A percentile compares a stretch with the other conserved stretches of the same genome.
Conservation (phyloP, 2,888 invertebrate genomes). For the Thereva unica region DNA sequence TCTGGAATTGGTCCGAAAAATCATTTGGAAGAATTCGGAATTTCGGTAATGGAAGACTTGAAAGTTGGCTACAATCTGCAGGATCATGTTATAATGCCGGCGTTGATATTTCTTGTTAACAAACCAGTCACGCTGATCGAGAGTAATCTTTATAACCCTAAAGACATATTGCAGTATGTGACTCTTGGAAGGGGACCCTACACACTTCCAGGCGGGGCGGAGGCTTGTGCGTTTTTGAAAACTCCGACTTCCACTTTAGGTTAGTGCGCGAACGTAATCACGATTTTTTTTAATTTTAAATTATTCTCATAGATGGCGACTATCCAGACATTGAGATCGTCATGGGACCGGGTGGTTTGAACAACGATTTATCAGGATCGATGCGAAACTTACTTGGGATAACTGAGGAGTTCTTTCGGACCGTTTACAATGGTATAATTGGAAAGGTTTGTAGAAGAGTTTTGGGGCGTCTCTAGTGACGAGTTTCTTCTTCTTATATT, state of each 20-base stretch:
- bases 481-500: background rate
- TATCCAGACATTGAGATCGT: conserved; percentile 82
- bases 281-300: background rate
- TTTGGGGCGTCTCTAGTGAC: no score
- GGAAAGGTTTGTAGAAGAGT: conserved; percentile 44
- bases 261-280: conserved; percentile 41
- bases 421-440: conserved; percentile 53
- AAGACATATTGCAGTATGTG: conserved; percentile 66
- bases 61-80: conserved; percentile 82
- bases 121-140: conserved; percentile 70
- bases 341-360: conserved; percentile 75
- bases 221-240: conserved; percentile 74
- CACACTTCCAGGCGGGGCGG: conserved; percentile 77
- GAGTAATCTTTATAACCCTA: conserved; percentile 61
- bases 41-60: conserved; percentile 68
- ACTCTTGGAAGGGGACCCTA: conserved; percentile 69
- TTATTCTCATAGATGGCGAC: conserved; percentile 51
- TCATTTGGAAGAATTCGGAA: conserved; percentile 64
- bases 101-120: conserved; percentile 73
- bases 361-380: conserved; percentile 72
- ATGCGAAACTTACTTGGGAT: conserved; percentile 67
- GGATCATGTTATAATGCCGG: conserved; percentile 77
- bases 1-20: conserved; percentile 77
- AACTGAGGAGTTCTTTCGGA: conserved; percentile 57
- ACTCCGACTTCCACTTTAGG: conserved; percentile 63